Evolutionary conservation across 2,797 vertebrate genomes (phyloP).

Genomic region (Champsocephalus esox): DNA sequence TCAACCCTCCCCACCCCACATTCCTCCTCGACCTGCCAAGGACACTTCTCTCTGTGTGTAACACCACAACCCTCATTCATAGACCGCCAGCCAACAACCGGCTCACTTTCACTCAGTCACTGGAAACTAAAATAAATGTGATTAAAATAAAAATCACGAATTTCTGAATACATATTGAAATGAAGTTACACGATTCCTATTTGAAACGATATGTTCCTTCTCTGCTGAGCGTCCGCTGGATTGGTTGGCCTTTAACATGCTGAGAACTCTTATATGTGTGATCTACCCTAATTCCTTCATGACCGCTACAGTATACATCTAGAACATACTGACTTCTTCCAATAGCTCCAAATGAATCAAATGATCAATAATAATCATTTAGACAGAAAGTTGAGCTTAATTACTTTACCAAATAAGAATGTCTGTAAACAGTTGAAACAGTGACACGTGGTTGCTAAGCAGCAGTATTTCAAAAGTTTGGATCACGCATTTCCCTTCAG

Average conservation of each 20-base stretch:
- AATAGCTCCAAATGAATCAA: not conserved
- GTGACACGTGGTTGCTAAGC: slow-evolving; percentile 17
- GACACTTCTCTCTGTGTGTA: slow-evolving; percentile 33
- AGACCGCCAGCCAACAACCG: not conserved
- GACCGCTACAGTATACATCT: slow-evolving; percentile 73
- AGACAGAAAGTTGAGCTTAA: not conserved
- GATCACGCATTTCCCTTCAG: slow-evolving; percentile 18
- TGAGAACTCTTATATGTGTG: slow-evolving; percentile 48
- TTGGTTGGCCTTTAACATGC: slow-evolving; percentile 26
- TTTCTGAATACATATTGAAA: not conserved
- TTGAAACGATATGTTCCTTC: not conserved
- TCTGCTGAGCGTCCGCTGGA: slow-evolving; percentile 63
- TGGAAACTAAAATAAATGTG: not conserved
- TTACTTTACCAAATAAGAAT: not conserved
- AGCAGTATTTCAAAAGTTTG: not conserved
- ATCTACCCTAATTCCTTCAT: slow-evolving; percentile 63
- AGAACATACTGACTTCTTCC: not conserved
- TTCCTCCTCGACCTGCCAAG: slow-evolving; percentile 16
- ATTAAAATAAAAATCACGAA: not conserved
- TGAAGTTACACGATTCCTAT: not conserved
- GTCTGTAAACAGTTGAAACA: not conserved
- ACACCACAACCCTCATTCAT: slow-evolving; percentile 13
- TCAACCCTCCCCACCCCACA: slow-evolving; percentile 21
- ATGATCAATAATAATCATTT: not conserved
- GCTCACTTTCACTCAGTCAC: slow-evolving; percentile 60